phyloP scores from a whole-genome alignment of 1,140 invertebrate genomes.

The Hestina assimilis region DNA sequence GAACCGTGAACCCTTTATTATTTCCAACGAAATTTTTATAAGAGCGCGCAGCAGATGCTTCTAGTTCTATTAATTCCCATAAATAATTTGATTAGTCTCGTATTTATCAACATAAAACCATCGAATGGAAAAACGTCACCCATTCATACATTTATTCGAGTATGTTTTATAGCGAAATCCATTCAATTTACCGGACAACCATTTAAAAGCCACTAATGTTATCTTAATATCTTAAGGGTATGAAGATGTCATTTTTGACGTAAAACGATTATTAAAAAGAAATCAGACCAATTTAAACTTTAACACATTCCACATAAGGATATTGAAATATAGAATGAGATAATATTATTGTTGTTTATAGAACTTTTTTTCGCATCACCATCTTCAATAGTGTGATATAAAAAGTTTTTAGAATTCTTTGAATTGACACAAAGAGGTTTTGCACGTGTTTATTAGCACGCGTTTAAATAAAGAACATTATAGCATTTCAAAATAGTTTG shows the following conservation, averaged over 20 bases:
- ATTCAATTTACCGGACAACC: conserved; percentile 56
- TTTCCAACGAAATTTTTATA: conserved; percentile 26
- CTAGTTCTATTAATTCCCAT: conserved; percentile 66
- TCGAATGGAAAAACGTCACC: conserved; percentile 69
- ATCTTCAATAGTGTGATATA: conserved; percentile 45
- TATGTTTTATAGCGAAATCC: conserved; percentile 36
- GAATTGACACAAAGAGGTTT: conserved; percentile 48
- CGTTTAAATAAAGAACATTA: conserved; percentile 46
- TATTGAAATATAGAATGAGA: conserved; percentile 8
- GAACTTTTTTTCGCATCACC: conserved; percentile 50
- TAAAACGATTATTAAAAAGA: conserved; percentile 28
- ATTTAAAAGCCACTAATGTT: conserved; percentile 76
- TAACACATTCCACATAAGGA: conserved; percentile 16
- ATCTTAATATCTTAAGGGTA: conserved; percentile 68
- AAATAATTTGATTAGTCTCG: conserved; percentile 77
- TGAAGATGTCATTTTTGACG: conserved; percentile 56
- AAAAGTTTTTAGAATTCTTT: conserved; percentile 58
- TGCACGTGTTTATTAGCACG: conserved; percentile 62
- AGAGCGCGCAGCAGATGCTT: conserved; percentile 53
- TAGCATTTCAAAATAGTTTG: no score
- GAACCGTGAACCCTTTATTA: conserved; percentile 39
- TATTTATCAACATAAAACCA: conserved; percentile 73
- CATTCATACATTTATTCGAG: conserved; percentile 49
- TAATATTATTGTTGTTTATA: conserved; percentile 60
- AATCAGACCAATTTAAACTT: conserved; percentile 20